Base-by-base conservation (phyloP, 2,797 vertebrate genomes). In the Leptoclinus maculatus region DNA sequence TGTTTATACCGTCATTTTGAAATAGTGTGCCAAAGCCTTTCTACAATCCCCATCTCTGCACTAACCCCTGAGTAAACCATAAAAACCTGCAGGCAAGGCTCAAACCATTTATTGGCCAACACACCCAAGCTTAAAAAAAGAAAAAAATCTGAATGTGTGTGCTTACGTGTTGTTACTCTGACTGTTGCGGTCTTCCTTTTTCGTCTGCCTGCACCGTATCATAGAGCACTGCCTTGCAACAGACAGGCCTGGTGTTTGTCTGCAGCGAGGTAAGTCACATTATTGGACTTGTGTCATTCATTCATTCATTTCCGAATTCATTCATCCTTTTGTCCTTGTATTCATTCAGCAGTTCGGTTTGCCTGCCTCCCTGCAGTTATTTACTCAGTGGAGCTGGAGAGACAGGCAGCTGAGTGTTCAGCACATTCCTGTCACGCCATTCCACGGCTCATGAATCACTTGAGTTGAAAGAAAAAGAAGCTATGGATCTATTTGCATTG, bases 361-460 rank as follows among this genome's bases (percentile, higher is more conserved):
- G 73, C 63, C 58, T 80, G 59, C 27, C 68, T 70, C 64, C 51
- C 80, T 58, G 66, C 78, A 80, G 76, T 79, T 89, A 87, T 91
- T 90, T 86, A 85, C 83, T 89, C 76, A 83, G 79, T 74, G 66
- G 60, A 82, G 80, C 80, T 79, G 71, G 79, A 87, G 76, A 87
- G 77, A 87, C 80, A 78, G 67, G 76, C 87, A 78, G 80, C 71
- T 76, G 82, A 88, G 74, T 73, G 84, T 92, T 92, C 89, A 87
- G 89, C 76, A 41, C 86, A 93, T 94, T 94, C 88, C 91, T 90
- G 89, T 89, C 86, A 92, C 89, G 78, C 87, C 83, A 86, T 78
- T 85, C 74, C 86, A 85, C 45, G 62, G 78, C 84, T 83, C 86
- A 91, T 89, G 78, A 92, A 89, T 89, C 87, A 88, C 80, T 78